Evolutionary conservation across 2,797 vertebrate genomes (phyloP), one percentile per base, ranked within the genome.

Genomic region (Psittacula echo): DNA sequence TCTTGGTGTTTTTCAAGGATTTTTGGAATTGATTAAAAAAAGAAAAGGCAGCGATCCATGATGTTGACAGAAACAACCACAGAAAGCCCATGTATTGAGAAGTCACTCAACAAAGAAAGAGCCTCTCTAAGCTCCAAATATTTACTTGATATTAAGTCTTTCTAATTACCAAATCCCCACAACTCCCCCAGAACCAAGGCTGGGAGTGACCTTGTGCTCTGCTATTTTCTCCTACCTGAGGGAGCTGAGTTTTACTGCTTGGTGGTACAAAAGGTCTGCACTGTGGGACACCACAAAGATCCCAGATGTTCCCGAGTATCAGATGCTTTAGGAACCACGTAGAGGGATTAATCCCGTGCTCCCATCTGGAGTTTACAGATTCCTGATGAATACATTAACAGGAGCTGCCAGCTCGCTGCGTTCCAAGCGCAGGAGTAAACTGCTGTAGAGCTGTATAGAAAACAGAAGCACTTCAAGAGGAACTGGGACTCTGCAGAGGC

Each of bases 1-100:
- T 97, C 93, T 93, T 67, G 42, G 70, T 64, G 82, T 89, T 94
- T 93, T 89, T 92, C 94, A 95, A 96, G 95, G 95, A 88, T 96
- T 96, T 97, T 93, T 89, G 71, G 72, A 80, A 89, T 95, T 94
- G 86, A 91, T 93, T 91, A 30, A 71, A 89, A 90, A 91, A 79
- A 81, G 21, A 37, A 41, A 64, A 82, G 51, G 1, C 56, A 94
- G 72, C 93, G 94, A 92, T 93, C 85, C 83, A 93, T 94, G 88
- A 95, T 5, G 15, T 81, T 85, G 77, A 65, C 71, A 85, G 88
- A 89, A 96, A 58, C 64, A 68, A 11, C 41, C 64, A 34, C 64
- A 42, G 60, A 85, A 93, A 76, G 64, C 61, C 82, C 70, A 47
- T 37, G 27, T 58, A 47, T 50, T 72, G 61, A 73, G 76, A 84